A percentile compares a stretch with the other conserved stretches of the same genome.
phyloP scores from a whole-genome alignment of 1,140 invertebrate species.

The Drosophila mojavensis region DNA sequence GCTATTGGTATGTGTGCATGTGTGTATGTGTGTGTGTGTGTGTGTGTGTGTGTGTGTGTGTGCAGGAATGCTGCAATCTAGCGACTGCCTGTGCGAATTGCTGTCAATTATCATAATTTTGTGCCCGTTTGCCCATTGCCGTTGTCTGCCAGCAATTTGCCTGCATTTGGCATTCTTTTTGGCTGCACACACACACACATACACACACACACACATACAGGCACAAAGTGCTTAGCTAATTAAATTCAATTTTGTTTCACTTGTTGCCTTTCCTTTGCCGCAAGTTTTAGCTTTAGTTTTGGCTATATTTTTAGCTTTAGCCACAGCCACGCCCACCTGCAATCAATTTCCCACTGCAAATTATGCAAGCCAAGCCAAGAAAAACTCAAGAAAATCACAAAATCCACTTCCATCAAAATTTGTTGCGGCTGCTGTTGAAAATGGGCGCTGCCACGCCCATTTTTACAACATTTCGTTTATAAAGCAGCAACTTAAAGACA shows the following conservation, averaged over 20 bases:
- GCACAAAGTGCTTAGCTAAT: constrained; percentile 30
- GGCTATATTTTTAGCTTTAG: not conserved
- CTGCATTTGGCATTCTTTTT: constrained; percentile 61
- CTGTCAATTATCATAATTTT: constrained; percentile 71
- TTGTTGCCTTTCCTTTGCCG: constrained; percentile 43
- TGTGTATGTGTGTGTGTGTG: not conserved
- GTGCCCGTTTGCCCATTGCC: not conserved
- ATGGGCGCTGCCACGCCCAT: constrained; percentile 40
- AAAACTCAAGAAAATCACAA: not conserved
- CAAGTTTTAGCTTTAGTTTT: not conserved
- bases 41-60: constrained; percentile 1
- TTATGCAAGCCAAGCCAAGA: constrained; percentile 49
- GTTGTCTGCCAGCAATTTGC: constrained; percentile 55
- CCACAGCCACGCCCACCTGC: constrained; percentile 36
- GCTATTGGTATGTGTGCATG: not conserved
- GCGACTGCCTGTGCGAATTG: constrained; percentile 33
- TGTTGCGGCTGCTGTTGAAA: constrained; percentile 1
- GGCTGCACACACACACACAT: constrained; percentile 18
- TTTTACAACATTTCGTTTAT: not conserved
- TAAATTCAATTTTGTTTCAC: constrained; percentile 53
- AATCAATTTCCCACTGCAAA: constrained; percentile 7
- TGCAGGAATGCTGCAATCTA: constrained; percentile 38
- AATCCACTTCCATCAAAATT: constrained; percentile 23
- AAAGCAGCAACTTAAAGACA: no score
- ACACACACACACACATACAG: constrained; percentile 7